Evolutionary conservation across 2,113 vertebrate genomes (phyloP).

Genomic region (Hydrochoerus hydrochaeris): DNA sequence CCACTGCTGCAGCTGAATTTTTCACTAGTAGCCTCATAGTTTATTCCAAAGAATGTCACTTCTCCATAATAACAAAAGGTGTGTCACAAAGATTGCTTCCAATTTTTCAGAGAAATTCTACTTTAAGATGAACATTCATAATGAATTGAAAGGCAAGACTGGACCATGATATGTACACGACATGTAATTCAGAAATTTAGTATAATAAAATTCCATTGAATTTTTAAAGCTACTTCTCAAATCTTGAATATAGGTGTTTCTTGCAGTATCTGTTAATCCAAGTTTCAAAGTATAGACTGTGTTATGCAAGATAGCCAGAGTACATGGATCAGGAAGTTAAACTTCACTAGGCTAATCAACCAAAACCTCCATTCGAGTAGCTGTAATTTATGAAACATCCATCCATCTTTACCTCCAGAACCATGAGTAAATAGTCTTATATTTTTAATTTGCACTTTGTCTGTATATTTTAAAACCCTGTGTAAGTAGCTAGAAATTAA

Average conservation of each 20-base stretch:
- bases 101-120: constrained; percentile 18
- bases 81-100: neutral
- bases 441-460: constrained; percentile 73
- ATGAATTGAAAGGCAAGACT: neutral
- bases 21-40: neutral
- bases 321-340: constrained; percentile 23
- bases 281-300: neutral
- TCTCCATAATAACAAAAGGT: neutral
- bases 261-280: constrained; percentile 6
- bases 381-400: constrained; percentile 58
- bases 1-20: neutral
- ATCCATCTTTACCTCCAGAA: constrained; percentile 52
- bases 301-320: neutral
- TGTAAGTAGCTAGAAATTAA: constrained; percentile 73
- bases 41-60: neutral
- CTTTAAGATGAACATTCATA: neutral
- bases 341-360: neutral
- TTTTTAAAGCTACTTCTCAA: constrained; percentile 38
- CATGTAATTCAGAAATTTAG: neutral
- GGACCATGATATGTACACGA: neutral
- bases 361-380: neutral
- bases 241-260: constrained; percentile 49
- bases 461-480: constrained; percentile 66
- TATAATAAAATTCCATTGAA: neutral
- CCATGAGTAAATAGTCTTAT: constrained; percentile 69